Conservation (phyloP, 2,113 vertebrate species). For the Fukomys damarensis region DNA sequence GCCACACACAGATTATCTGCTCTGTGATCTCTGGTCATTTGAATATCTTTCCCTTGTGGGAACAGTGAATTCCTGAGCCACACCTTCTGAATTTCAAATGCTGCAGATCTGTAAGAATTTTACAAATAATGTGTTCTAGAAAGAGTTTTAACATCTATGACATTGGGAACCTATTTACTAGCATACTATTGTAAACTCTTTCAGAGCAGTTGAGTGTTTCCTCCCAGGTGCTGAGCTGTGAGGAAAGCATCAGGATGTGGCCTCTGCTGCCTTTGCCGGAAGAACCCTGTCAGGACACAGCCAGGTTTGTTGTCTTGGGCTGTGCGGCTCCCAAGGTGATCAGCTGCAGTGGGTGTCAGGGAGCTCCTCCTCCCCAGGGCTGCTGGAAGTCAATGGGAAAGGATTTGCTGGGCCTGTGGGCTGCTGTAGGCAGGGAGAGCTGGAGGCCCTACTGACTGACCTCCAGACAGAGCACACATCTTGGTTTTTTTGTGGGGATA, state of each 20-base stretch:
- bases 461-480: neutral
- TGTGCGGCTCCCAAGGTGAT: too few species aligned
- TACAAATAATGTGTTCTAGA: neutral
- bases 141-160: neutral
- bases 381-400: neutral
- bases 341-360: neutral
- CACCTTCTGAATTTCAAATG: neutral
- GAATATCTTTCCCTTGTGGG: too few species aligned
- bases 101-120: neutral
- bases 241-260: slow-evolving; percentile 83
- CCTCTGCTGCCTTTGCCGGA: slow-evolving; percentile 70
- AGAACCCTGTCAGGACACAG: neutral
- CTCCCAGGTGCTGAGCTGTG: slow-evolving; percentile 83
- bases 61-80: rapidly evolving
- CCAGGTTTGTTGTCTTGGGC: slow-evolving; percentile 67
- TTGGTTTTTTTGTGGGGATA: neutral
- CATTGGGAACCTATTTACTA: neutral
- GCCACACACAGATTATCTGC: too few species aligned
- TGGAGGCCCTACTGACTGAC: too few species aligned
- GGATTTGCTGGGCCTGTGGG: neutral
- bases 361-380: neutral
- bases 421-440: neutral
- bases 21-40: rapidly evolving
- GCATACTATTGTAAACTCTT: neutral
- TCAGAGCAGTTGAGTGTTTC: neutral